Conservation (phyloP, 2,797 vertebrate species). For the Silurus aristotelis region DNA sequence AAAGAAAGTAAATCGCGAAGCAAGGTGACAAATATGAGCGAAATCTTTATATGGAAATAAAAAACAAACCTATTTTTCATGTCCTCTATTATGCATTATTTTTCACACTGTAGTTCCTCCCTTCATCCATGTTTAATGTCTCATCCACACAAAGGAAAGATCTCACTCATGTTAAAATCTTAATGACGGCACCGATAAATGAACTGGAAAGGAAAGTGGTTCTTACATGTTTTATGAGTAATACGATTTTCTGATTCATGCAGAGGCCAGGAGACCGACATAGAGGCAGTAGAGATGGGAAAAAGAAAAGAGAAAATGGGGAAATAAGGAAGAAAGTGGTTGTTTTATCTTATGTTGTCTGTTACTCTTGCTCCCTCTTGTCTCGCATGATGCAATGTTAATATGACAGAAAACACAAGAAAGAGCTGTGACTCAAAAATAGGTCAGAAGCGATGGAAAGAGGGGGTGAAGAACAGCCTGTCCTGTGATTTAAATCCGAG, state of each 20-base stretch:
- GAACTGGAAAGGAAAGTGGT: slow-evolving; percentile 37
- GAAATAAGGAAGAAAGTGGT: slow-evolving; percentile 19
- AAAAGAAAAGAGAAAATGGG: slow-evolving; percentile 5
- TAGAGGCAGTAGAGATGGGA: slow-evolving; percentile 16
- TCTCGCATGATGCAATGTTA: slow-evolving; percentile 54
- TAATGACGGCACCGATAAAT: slow-evolving; percentile 49
- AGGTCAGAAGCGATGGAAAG: slow-evolving; percentile 51
- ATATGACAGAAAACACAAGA: slow-evolving; percentile 49
- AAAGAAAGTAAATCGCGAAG: background rate
- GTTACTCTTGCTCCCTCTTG: slow-evolving; percentile 38
- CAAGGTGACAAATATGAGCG: background rate
- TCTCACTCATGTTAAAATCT: slow-evolving; percentile 53
- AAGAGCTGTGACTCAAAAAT: slow-evolving; percentile 50
- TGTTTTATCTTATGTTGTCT: slow-evolving; percentile 47
- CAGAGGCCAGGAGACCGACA: slow-evolving; percentile 2
- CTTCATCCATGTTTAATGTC: slow-evolving; percentile 53
- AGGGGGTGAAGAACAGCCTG: slow-evolving; percentile 24
- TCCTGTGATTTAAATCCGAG: slow-evolving; percentile 34
- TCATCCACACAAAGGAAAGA: slow-evolving; percentile 44
- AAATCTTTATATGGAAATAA: slow-evolving; percentile 19
- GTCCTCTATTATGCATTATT: slow-evolving; percentile 36
- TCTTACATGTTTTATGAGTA: slow-evolving; percentile 33
- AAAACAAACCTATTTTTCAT: slow-evolving; percentile 25
- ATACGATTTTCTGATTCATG: slow-evolving; percentile 1
- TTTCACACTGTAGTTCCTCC: slow-evolving; percentile 44